Conservation (phyloP, 2,113 vertebrate genomes). For the Hiodon alosoides region DNA sequence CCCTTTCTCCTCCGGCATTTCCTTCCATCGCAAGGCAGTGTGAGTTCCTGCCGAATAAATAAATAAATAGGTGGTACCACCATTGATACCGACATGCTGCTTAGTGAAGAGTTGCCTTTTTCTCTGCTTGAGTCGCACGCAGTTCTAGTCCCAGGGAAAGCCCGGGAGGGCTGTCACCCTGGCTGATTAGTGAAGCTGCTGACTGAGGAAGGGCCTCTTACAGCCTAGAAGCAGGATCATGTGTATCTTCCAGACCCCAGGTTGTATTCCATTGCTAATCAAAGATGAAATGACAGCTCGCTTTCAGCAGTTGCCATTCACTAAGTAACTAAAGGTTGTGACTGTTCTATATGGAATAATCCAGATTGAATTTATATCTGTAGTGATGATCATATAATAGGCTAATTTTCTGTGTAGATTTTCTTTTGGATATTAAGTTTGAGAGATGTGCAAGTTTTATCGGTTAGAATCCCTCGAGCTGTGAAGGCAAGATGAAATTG, state of each 20-base stretch:
- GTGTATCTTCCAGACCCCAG: no score
- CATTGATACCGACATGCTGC: not conserved
- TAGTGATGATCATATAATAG: constrained; percentile 31
- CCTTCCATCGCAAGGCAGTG: not conserved
- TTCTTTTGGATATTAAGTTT: constrained; percentile 12
- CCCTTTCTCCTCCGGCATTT: not conserved
- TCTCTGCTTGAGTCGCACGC: not conserved
- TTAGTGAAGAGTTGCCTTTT: not conserved
- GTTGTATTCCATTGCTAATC: not conserved
- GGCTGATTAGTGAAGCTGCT: not conserved
- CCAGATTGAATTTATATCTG: constrained; percentile 22
- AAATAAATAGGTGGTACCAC: not conserved
- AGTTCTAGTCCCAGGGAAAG: not conserved
- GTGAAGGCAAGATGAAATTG: not conserved
- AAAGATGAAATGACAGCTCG: not conserved
- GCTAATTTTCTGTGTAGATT: constrained; percentile 28
- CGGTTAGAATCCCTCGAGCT: constrained; percentile 1
- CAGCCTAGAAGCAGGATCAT: no score
- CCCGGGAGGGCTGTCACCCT: not conserved
- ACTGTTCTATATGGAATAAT: not conserved
- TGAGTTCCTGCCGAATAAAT: not conserved
- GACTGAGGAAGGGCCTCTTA: not conserved
- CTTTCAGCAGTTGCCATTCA: not conserved
- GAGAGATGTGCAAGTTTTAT: constrained; percentile 16
- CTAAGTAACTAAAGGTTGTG: no score